phyloP scores from a whole-genome alignment of 2,113 vertebrate species.

The Telmatochromis brachygnathus region DNA sequence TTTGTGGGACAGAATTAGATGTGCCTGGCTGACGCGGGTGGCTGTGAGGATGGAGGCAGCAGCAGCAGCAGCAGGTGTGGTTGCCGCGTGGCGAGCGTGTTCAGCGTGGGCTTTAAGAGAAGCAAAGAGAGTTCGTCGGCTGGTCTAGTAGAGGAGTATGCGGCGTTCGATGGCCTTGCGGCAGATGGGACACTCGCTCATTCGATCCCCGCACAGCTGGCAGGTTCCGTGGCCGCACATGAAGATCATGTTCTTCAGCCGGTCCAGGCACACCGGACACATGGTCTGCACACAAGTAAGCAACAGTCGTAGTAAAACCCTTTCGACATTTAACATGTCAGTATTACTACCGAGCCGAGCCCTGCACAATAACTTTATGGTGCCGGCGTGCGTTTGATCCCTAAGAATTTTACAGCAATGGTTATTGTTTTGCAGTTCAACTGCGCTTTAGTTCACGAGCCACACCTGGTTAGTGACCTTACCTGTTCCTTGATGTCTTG shows the following conservation, averaged over 20 bases:
- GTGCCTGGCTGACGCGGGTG: conserved; percentile 12
- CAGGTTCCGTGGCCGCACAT: conserved; percentile 98
- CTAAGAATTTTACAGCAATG: neutral
- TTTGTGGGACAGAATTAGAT: conserved; percentile 28
- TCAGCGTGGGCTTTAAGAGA: neutral
- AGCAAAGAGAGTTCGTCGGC: neutral
- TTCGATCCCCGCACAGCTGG: conserved; percentile 95
- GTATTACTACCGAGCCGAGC: neutral
- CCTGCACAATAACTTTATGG: neutral
- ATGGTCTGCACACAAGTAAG: conserved; percentile 78
- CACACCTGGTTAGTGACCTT: neutral
- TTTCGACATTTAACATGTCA: neutral
- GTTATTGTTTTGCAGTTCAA: neutral
- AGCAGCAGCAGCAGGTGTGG: conserved; percentile 45
- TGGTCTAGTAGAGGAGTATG: conserved; percentile 88
- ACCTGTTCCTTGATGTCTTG: conserved; percentile 99
- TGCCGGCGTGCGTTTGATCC: neutral
- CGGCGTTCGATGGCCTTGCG: conserved; percentile 97
- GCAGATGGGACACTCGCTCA: conserved; percentile 99
- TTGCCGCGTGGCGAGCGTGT: neutral
- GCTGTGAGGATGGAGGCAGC: conserved; percentile 18
- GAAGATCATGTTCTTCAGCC: conserved; percentile 99
- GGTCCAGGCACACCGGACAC: conserved; percentile 97
- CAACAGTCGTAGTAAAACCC: neutral
- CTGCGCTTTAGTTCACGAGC: neutral